Evolutionary conservation across 2,113 vertebrate species (phyloP), one percentile per base, ranked within the genome.

Genomic region (Aphyosemion australe): DNA sequence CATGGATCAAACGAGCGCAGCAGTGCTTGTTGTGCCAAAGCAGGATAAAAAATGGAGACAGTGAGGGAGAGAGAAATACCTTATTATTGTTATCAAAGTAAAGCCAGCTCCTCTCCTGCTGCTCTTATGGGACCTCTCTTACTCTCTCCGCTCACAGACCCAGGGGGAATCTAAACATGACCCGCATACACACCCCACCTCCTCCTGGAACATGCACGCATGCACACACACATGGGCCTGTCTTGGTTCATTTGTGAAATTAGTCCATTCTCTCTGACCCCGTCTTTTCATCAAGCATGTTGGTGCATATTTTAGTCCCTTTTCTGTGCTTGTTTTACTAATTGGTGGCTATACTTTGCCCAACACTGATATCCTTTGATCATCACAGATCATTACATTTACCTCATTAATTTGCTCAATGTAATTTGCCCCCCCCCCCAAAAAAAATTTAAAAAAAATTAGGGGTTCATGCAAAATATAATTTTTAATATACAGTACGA

Each of bases 351-450:
- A 84, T 91, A 91, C 88, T 91, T 89, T 89, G 87, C 90, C 90
- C 88, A 88, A 88, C 88, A 88, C 90, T 87, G 89, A 92, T 93
- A 88, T 89, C 82, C 91, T 93, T 93, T 93, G 93, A 93, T 93
- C 93, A 93, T 92, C 86, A 86, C 88, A 89, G 89, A 93, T 93
- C 91, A 93, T 93, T 93, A 93, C 93, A 74, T 93, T 92, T 93
- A 92, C 91, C 92, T 93, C 93, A 92, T 93, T 93, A 93, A 92
- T 91, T 90, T 90, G 74, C 83, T 83, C 82, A 77, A 86, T 88
- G 84, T 89, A 82, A 87, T 86, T 74, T 26, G 26, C 26, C 67
- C 69, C 42, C 59, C 75, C 69, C 64, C 49, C 48, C 15, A 61
- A 37, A 32, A 49, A 19, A 61, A 18, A 49, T 4, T n/a, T n/a